phyloP scores from a whole-genome alignment of 2,888 invertebrate genomes.

The Pheosia gnoma region DNA sequence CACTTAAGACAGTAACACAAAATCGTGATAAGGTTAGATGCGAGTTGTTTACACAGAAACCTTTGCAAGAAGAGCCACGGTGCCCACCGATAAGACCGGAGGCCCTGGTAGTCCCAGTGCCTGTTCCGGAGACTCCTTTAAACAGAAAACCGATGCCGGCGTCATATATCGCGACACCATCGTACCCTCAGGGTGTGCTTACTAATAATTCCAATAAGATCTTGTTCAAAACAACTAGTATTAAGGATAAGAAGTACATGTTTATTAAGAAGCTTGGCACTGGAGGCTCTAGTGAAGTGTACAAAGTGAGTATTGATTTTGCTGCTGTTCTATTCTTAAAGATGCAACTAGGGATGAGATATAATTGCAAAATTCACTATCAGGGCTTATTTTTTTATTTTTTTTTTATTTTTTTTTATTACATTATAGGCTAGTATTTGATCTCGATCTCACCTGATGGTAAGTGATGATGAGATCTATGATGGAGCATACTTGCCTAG shows the following conservation, averaged over 20 bases:
- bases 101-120: conserved; percentile 20
- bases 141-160: conserved; percentile 59
- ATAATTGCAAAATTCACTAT: no score
- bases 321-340: no score
- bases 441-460: no score
- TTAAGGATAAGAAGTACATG: conserved; percentile 90
- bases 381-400: no score
- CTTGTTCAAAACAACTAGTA: conserved; percentile 80
- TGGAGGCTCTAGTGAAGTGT: conserved; percentile 96
- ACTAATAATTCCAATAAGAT: conserved; percentile 59
- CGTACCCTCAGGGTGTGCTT: conserved; percentile 67
- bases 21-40: conserved; percentile 72
- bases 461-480: no score
- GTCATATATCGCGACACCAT: conserved; percentile 69
- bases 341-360: no score
- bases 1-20: conserved; percentile 49
- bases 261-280: conserved; percentile 90
- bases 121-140: conserved; percentile 65
- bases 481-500: no score
- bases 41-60: conserved; percentile 61
- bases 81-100: conserved; percentile 31
- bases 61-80: conserved; percentile 41
- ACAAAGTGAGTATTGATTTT: conserved; percentile 64
- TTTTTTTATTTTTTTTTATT: no score
- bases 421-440: no score